These are phyloP conservation scores for Corythoichthys intestinalis DNA, from an alignment of 2,113 vertebrate genomes.

Conservation along the genomic window DNA sequence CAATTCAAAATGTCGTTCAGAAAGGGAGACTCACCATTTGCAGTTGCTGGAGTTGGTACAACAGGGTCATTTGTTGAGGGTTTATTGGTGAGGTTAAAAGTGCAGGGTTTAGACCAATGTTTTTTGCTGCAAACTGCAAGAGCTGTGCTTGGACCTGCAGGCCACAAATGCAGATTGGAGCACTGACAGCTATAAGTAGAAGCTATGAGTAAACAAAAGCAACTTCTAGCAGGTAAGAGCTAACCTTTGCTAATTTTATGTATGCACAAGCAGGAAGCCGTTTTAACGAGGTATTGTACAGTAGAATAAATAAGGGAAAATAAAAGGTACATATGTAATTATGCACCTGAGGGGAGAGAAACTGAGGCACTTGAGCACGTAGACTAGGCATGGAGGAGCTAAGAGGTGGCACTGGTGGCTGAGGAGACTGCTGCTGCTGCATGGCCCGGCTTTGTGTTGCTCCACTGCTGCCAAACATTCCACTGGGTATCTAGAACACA, in stretches of 20 bases:
- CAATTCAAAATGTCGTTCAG: not conserved
- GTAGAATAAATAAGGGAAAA: not conserved
- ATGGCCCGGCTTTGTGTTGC: constrained; percentile 94
- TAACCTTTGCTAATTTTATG: not conserved
- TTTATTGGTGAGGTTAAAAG: constrained; percentile 99
- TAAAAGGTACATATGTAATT: constrained; percentile 69
- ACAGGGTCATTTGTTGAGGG: constrained; percentile 99
- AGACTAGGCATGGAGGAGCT: constrained; percentile 98
- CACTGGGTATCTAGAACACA: constrained; percentile 84
- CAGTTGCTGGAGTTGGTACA: constrained; percentile 99
- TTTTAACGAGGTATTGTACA: not conserved
- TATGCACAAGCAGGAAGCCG: not conserved
- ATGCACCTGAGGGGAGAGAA: constrained; percentile 99
- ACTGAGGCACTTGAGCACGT: constrained; percentile 99
- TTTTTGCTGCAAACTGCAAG: constrained; percentile 99
- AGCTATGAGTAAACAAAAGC: constrained; percentile 4
- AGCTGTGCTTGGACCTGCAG: constrained; percentile 99
- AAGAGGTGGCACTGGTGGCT: constrained; percentile 92
- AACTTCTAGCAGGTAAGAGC: constrained; percentile 12
- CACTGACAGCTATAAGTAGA: constrained; percentile 25
- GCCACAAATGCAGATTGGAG: not conserved
- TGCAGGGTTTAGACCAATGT: constrained; percentile 99
- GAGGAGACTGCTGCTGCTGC: constrained; percentile 86
- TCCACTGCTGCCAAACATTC: constrained; percentile 95
- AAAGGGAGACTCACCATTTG: constrained; percentile 86